Conservation (phyloP, 1,140 invertebrate species). For the Cepaea nemoralis region DNA sequence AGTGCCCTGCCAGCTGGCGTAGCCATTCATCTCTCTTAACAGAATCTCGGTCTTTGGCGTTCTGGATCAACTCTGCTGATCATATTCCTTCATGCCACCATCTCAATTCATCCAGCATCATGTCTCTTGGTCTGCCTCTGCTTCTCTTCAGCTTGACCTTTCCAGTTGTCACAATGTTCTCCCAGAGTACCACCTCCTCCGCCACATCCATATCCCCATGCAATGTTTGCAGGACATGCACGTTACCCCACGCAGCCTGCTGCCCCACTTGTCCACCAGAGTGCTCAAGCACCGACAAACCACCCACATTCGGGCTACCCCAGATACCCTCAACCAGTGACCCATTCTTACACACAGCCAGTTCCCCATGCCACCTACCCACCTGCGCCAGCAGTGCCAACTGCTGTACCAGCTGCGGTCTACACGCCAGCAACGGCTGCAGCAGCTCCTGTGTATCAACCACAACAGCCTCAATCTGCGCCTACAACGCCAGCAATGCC, state of each 20-base stretch:
- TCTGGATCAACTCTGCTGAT: too few species aligned
- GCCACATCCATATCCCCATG: not conserved
- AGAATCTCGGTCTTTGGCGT: too few species aligned
- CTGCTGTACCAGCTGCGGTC: not conserved
- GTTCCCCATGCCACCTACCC: not conserved
- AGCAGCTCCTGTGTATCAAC: not conserved
- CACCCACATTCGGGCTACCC: not conserved
- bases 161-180: too few species aligned
- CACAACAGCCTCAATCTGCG: not conserved
- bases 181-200: constrained; percentile 20
- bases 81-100: too few species aligned
- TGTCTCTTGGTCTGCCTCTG: too few species aligned
- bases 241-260: not conserved
- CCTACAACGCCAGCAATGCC: not conserved
- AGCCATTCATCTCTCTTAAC: too few species aligned
- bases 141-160: too few species aligned
- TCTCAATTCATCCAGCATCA: too few species aligned
- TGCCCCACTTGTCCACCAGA: not conserved
- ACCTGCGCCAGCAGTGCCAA: not conserved
- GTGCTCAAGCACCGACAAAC: not conserved
- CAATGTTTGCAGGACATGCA: not conserved
- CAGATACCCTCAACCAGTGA: not conserved
- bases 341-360: not conserved
- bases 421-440: not conserved
- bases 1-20: too few species aligned